phyloP scores from a whole-genome alignment of 1,140 invertebrate species.

The Drosophila kikkawai region DNA sequence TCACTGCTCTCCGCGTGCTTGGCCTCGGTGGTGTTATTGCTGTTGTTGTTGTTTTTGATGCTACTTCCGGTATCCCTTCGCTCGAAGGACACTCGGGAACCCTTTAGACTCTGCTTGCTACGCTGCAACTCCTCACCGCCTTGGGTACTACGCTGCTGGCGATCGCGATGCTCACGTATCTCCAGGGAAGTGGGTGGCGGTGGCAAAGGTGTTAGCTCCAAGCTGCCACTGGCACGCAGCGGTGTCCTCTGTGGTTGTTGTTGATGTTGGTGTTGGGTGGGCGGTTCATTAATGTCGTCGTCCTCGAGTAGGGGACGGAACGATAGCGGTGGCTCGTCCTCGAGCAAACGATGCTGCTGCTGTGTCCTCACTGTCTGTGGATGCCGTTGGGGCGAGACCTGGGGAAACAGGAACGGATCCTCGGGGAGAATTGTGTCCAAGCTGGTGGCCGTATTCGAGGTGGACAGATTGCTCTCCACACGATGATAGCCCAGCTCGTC shows the following conservation, averaged over 20 bases:
- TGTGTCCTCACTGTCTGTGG: constrained; percentile 51
- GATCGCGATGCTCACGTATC: constrained; percentile 68
- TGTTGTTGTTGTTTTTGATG: constrained; percentile 3
- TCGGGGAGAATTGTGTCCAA: constrained; percentile 84
- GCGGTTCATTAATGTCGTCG: constrained; percentile 77
- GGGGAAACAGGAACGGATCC: constrained; percentile 79
- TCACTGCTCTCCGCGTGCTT: constrained; percentile 71
- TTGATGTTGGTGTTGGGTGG: constrained; percentile 34
- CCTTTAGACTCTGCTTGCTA: constrained; percentile 80
- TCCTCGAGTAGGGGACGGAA: constrained; percentile 76
- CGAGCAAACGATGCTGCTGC: constrained; percentile 44
- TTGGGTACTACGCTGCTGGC: constrained; percentile 64
- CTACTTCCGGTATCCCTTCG: constrained; percentile 20
- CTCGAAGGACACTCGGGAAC: constrained; percentile 82
- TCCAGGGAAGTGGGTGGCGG: constrained; percentile 75
- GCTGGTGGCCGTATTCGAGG: constrained; percentile 84
- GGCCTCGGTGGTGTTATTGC: constrained; percentile 10
- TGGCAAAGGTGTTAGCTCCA: constrained; percentile 70
- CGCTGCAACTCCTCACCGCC: constrained; percentile 72
- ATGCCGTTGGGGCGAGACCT: constrained; percentile 67
- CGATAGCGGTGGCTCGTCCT: constrained; percentile 70
- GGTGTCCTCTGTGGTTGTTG: constrained; percentile 32
- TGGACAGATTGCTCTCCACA: constrained; percentile 78
- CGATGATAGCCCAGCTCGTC: constrained; percentile 81
- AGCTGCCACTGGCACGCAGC: constrained; percentile 63